Evolutionary conservation across 2,888 invertebrate species (phyloP), one percentile per base, ranked within the genome.

Genomic region (Hyposoter didymator): DNA sequence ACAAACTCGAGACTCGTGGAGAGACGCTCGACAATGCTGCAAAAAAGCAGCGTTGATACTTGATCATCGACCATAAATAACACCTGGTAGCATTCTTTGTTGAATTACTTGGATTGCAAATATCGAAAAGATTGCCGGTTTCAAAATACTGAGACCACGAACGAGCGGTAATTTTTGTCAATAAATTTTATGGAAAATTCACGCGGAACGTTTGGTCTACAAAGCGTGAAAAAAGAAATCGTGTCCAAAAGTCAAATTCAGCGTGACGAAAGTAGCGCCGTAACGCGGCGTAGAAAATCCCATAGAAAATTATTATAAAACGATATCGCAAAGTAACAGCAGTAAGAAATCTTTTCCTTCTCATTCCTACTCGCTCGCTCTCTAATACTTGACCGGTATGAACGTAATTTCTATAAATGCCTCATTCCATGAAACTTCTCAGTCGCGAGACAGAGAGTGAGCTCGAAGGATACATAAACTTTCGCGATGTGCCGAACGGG

Each of bases 381-480:
- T 28, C 28, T 28, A 43, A 74, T 22, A 45, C 43, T 74, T 59
- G 74, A 74, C 43, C 43, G 32, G 45, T 62, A 74, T 45, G 43
- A 62, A n/a, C 45, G 73, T 74, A 62, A 59, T 74, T 74, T 74
- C 32, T 74, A 62, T 59, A 74, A 74, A 74, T 62, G 59, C 45
- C 59, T 59, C 62, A 45, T 43, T 47, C 69, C 47, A 28, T 32
- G 47, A 70, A 74, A 43, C 28, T 62, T 62, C 43, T 74, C 45
- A 28, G 35, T 62, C 59, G 14, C 39, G 22, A 39, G 52, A 22
- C 22, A n/a, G 28, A 55, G 19, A 43, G 17, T 7, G 45, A 74
- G 39, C 43, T 45, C 10, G 55, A 74, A 59, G 28, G 55, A 17
- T 59, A 74, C 45, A 67, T 67, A 67, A 45, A 45, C 47, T 69